phyloP scores from a whole-genome alignment of 2,797 vertebrate genomes.

The Macropus fuliginosus region DNA sequence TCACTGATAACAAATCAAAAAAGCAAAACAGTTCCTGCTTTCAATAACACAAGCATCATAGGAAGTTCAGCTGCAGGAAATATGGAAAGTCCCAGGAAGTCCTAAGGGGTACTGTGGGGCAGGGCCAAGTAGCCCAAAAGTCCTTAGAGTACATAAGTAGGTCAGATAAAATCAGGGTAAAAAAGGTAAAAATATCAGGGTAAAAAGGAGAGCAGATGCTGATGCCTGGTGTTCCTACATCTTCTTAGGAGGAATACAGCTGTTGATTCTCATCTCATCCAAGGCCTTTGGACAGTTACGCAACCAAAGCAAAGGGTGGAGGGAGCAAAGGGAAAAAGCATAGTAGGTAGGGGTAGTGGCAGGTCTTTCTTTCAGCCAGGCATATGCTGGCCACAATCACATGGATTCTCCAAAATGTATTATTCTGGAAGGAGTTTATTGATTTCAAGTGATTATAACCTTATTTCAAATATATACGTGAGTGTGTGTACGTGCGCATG shows the following conservation, averaged over 20 bases:
- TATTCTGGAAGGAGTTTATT: not conserved
- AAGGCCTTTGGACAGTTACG: too few species aligned
- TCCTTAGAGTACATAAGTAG: not conserved
- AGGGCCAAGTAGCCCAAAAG: not conserved
- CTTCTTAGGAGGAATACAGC: not conserved
- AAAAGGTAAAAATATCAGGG: too few species aligned
- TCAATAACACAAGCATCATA: not conserved
- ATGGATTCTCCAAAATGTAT: not conserved
- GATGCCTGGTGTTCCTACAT: too few species aligned
- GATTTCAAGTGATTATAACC: too few species aligned
- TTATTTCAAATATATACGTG: too few species aligned
- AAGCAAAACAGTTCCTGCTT: not conserved
- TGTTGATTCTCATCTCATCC: too few species aligned
- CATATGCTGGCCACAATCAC: not conserved
- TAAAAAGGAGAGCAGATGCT: not conserved
- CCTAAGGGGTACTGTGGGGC: not conserved
- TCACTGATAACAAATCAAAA: not conserved
- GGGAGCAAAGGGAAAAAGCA: not conserved
- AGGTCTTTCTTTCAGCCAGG: not conserved
- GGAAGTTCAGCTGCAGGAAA: not conserved
- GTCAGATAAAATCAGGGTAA: not conserved
- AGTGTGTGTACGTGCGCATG: not conserved
- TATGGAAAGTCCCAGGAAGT: not conserved
- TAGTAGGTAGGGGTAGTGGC: not conserved
- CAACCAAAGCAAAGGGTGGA: not conserved